phyloP scores from a whole-genome alignment of 2,113 vertebrate species.

The Anoura caudifer region DNA sequence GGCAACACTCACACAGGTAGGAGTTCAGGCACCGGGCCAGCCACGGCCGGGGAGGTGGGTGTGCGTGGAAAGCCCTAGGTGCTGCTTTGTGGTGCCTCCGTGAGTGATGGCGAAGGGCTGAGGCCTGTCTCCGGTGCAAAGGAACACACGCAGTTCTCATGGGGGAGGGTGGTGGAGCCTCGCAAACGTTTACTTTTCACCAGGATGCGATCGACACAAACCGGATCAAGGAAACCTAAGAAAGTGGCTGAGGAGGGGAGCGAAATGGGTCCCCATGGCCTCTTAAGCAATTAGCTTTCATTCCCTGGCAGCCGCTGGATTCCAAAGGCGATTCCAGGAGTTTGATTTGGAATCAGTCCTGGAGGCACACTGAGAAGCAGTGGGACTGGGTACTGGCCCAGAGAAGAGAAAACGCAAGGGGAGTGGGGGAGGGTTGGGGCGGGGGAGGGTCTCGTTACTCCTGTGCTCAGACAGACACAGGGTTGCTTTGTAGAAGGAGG shows the following conservation, averaged over 20 bases:
- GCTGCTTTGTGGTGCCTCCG: background rate
- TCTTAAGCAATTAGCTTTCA: conserved; percentile 26
- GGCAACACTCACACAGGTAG: background rate
- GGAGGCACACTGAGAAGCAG: background rate
- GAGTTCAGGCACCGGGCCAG: too few species aligned
- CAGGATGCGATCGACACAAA: background rate
- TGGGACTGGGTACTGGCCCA: background rate
- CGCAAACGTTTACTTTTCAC: conserved; percentile 16
- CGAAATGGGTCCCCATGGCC: background rate
- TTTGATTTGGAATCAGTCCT: background rate
- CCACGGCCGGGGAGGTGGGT: background rate
- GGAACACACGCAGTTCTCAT: background rate
- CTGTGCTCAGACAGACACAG: background rate
- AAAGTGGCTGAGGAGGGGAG: conserved; percentile 7
- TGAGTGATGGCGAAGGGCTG: background rate
- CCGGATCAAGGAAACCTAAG: background rate
- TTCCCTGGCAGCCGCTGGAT: conserved; percentile 34
- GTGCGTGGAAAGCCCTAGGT: fast-evolving
- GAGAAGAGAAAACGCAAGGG: background rate
- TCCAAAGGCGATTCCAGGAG: conserved; percentile 20
- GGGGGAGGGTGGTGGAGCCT: background rate
- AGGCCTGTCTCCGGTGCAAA: background rate
- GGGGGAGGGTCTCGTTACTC: background rate
- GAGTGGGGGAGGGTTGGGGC: fast-evolving
- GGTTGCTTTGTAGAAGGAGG: background rate